phyloP scores from a whole-genome alignment of 2,113 vertebrate genomes.

The Nycticorax nycticorax region DNA sequence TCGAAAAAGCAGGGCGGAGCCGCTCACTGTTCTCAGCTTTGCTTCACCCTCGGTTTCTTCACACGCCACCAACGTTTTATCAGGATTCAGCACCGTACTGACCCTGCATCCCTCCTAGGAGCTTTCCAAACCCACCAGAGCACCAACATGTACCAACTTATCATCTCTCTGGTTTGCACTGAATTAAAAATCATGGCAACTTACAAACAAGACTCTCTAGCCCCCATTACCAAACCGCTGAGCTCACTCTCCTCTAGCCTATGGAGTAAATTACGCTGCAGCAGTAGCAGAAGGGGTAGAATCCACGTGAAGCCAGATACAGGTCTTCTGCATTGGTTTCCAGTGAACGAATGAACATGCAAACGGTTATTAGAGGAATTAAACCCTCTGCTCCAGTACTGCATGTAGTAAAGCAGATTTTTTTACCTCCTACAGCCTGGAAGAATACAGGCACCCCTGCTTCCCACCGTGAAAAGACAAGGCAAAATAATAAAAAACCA shows the following conservation, averaged over 20 bases:
- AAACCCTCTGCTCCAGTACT: background rate
- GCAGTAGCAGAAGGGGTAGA: background rate
- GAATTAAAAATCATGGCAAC: background rate
- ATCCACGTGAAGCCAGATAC: background rate
- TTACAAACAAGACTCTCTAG: background rate
- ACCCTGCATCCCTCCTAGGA: background rate
- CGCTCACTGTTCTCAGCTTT: background rate
- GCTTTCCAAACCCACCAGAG: background rate
- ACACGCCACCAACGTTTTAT: background rate
- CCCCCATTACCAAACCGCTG: background rate
- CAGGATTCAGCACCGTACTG: background rate
- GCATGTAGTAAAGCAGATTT: background rate
- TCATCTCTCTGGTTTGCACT: background rate
- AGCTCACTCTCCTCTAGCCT: background rate
- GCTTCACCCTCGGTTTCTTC: background rate
- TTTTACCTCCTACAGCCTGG: background rate
- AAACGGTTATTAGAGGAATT: background rate
- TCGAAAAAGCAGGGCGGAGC: background rate
- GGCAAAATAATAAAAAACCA: background rate
- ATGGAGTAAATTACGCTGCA: rapidly evolving
- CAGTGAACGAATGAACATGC: background rate
- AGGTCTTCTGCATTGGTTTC: background rate
- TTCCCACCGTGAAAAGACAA: background rate
- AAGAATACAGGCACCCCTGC: background rate
- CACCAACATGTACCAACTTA: background rate